Conservation (phyloP, 2,797 vertebrate genomes). For the Micrastur ruficollis region DNA sequence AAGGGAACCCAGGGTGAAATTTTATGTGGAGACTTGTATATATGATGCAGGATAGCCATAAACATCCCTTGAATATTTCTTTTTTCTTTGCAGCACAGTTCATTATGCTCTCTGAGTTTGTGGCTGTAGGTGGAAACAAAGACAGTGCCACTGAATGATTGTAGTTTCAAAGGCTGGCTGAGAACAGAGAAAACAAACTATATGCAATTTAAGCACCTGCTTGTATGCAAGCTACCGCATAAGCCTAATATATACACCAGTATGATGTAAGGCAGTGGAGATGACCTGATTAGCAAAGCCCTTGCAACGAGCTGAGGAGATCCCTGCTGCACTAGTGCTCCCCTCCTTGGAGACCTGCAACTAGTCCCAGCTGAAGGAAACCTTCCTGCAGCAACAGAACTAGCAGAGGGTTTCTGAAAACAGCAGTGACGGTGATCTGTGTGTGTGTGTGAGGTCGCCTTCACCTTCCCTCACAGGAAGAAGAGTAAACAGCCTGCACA, state of each 20-base stretch:
- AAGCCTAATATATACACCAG: not conserved
- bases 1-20: not conserved
- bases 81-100: not conserved
- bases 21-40: not conserved
- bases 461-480: not conserved
- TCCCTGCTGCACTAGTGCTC: conserved; percentile 52
- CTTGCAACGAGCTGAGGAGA: not conserved
- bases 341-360: conserved; percentile 65
- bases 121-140: not conserved
- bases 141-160: not conserved
- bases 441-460: not conserved
- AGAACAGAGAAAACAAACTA: not conserved
- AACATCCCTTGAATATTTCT: not conserved
- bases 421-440: not conserved
- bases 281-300: conserved; percentile 24
- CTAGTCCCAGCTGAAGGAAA: conserved; percentile 67
- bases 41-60: not conserved
- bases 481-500: not conserved
- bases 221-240: not conserved
- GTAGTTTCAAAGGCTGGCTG: conserved; percentile 4
- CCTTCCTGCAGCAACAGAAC: conserved; percentile 34
- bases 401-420: conserved; percentile 41
- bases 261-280: conserved; percentile 10
- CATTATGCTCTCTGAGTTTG: not conserved
- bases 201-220: not conserved